Conservation (phyloP, 1,140 invertebrate genomes). For the Lithobius niger region DNA sequence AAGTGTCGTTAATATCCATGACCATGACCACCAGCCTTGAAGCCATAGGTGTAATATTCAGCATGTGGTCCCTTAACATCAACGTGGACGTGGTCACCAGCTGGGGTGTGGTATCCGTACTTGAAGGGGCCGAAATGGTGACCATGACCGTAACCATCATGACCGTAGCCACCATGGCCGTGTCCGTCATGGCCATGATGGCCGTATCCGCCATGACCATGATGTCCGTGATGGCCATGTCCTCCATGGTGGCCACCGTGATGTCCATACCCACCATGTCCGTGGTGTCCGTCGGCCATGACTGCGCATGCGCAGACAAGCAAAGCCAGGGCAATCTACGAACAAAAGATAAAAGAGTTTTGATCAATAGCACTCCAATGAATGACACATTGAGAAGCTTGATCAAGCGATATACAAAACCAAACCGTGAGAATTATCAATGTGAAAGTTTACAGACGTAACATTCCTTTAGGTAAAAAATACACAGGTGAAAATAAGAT, state of each 20-base stretch:
- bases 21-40: background rate
- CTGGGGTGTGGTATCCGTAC: background rate
- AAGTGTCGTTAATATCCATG: too few relatives aligned
- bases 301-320: too few relatives aligned
- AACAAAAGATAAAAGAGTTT: too few relatives aligned
- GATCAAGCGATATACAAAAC: too few relatives aligned
- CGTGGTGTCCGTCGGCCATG: background rate
- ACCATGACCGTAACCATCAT: background rate
- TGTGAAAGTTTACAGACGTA: too few relatives aligned
- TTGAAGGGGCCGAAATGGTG: background rate
- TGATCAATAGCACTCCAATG: too few relatives aligned
- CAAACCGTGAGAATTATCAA: too few relatives aligned
- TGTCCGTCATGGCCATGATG: conserved; percentile 1
- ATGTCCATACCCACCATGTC: background rate
- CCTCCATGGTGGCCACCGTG: background rate
- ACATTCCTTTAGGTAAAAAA: too few relatives aligned
- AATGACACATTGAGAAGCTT: too few relatives aligned
- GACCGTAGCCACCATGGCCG: background rate
- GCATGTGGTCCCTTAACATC: conserved; percentile 2
- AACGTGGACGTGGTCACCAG: background rate
- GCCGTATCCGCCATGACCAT: background rate
- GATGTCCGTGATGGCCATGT: background rate
- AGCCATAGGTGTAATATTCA: background rate
- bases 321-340: too few relatives aligned
- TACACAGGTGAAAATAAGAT: too few relatives aligned